phyloP scores from a whole-genome alignment of 2,888 invertebrate species.

The Pristionchus exspectatus region DNA sequence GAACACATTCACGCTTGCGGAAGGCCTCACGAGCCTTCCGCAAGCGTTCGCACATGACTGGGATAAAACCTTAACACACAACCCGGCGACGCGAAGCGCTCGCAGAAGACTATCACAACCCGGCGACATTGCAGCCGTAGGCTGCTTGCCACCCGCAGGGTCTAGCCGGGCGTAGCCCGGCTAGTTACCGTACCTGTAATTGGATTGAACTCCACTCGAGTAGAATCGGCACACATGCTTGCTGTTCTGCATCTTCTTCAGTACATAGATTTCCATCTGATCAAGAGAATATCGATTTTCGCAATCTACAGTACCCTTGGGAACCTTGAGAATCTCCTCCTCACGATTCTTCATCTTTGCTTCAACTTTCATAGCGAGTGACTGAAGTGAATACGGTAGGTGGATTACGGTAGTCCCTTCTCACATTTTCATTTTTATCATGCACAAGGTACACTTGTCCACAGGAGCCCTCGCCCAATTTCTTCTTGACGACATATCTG shows the following conservation, averaged over 20 bases:
- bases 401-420: neutral
- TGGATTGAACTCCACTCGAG: slow-evolving; percentile 16
- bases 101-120: no score
- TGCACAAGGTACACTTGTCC: slow-evolving; percentile 40
- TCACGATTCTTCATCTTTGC: slow-evolving; percentile 49
- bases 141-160: no score
- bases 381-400: neutral
- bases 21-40: no score
- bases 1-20: no score
- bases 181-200: slow-evolving; percentile 51
- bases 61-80: no score
- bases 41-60: no score
- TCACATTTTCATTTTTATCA: slow-evolving; percentile 42
- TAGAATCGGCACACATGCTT: slow-evolving; percentile 53
- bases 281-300: neutral
- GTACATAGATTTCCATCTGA: slow-evolving; percentile 69
- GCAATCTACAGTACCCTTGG: neutral
- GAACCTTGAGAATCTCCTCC: slow-evolving; percentile 54
- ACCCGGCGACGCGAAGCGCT: no score
- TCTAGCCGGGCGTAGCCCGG: no score
- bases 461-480: slow-evolving; percentile 54
- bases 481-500: slow-evolving; percentile 55
- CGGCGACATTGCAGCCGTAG: no score
- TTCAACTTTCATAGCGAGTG: slow-evolving; percentile 54
- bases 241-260: slow-evolving; percentile 67